Base-by-base conservation (phyloP, 2,888 invertebrate species). In the Cryptus viduatorius region DNA sequence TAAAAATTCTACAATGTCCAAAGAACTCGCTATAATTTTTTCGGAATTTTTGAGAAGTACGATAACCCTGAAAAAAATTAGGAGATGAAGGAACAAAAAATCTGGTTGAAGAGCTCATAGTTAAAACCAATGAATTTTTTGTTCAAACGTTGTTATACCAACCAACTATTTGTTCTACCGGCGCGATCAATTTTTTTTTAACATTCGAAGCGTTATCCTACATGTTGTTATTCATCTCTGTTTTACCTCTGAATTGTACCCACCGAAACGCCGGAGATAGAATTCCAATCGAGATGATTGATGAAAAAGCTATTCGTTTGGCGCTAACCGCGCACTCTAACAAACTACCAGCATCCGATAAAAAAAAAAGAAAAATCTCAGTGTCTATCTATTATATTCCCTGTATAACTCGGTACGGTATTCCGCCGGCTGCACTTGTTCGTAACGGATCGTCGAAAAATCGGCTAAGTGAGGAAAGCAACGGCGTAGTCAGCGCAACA, bases 381-480 rank as follows among this genome's bases (percentile, higher is more conserved):
- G 65, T 42, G 42, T 50, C 64, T 16, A 53, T 65, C 65, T 8
- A 42, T 65, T 64, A 64, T 37, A 53, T 53, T 37, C 42, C n/a
- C 16, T 46, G 72, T 24, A 31, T 44, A 61, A 46, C 29, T 5
- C 46, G 56, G 19, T 56, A 59, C 46, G 29, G 46, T 61, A 29
- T n/a, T 44, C 73, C n/a, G 29, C 4, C n/a, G 71, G 16, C n/a
- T n/a, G 12, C 3, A 44, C 29, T n/a, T 16, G 24, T 48, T 42
- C 48, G 44, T 53, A 42, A 76, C 75, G 48, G 48, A 48, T 65
- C 64, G 76, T 76, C 46, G 64, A 65, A 75, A 72, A 65, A 61
- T 76, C 65, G 50, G 76, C 24, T 53, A 65, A 76, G 79, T 75
- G 73, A 53, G 79, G 12, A 68, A 68, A 78, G 44, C 24, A 53